Evolutionary conservation across 2,113 vertebrate genomes (phyloP).

Genomic region (Nicator chloris): DNA sequence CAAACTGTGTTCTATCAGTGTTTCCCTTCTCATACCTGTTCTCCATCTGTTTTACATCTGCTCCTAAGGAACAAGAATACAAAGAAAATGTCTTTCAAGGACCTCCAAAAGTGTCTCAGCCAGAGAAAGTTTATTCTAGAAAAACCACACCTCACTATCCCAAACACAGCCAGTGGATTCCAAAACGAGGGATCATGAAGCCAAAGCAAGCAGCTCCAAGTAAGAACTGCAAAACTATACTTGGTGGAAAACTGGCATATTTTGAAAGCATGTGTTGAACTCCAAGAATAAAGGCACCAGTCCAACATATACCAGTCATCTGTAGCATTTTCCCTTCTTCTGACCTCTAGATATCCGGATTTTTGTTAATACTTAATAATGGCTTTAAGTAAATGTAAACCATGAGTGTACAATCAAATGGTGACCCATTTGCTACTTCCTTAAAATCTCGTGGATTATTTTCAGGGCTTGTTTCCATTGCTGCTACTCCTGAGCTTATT

Average conservation of each 20-base stretch:
- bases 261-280: constrained; percentile 58
- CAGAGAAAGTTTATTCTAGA: constrained; percentile 68
- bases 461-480: constrained; percentile 17
- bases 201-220: constrained; percentile 77
- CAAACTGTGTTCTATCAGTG: neutral
- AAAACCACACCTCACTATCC: constrained; percentile 62
- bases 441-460: constrained; percentile 24
- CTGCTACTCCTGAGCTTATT: neutral
- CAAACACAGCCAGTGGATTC: constrained; percentile 49
- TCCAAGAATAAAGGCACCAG: constrained; percentile 45
- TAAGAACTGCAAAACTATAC: constrained; percentile 73
- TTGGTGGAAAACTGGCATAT: constrained; percentile 66
- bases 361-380: too few relatives aligned
- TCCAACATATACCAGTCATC: constrained; percentile 47
- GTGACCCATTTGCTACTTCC: constrained; percentile 2
- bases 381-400: neutral
- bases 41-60: constrained; percentile 58
- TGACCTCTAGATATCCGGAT: constrained; percentile 42
- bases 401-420: neutral
- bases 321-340: constrained; percentile 27
- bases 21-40: constrained; percentile 44
- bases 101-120: constrained; percentile 61
- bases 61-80: constrained; percentile 81
- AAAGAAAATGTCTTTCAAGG: constrained; percentile 78
- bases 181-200: constrained; percentile 61